phyloP scores from a whole-genome alignment of 1,140 invertebrate genomes.

The Brachionus paranguensis region DNA sequence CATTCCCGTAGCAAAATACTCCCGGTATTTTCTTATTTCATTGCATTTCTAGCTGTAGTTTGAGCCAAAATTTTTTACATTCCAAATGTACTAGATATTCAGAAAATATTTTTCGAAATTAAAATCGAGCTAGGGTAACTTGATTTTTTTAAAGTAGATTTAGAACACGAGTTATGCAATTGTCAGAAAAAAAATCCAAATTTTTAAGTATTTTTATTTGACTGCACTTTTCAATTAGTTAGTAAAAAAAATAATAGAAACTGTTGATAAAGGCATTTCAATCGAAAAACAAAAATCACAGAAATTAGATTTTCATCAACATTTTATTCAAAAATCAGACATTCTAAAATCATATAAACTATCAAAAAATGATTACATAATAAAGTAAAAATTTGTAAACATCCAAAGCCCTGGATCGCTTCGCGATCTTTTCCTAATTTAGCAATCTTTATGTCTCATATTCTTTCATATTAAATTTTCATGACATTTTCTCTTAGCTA shows the following conservation, averaged over 20 bases:
- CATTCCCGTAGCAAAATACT: too few species aligned
- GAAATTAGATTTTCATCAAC: not conserved
- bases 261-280: not conserved
- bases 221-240: not conserved
- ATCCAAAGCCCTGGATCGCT: not conserved
- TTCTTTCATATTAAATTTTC: not conserved
- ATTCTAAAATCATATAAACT: not conserved
- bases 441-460: not conserved
- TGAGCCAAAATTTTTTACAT: too few species aligned
- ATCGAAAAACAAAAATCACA: not conserved
- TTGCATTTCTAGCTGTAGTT: too few species aligned
- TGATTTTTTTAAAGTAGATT: not conserved
- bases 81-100: too few species aligned
- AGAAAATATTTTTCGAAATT: too few species aligned
- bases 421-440: not conserved
- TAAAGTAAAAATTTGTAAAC: not conserved
- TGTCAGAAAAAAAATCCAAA: not conserved
- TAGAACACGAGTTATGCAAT: not conserved
- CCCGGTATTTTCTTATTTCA: too few species aligned
- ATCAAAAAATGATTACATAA: not conserved
- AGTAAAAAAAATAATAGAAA: not conserved
- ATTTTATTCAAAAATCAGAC: not conserved
- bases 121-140: not conserved
- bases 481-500: conserved; percentile 11
- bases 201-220: not conserved